Percentiles rank a stretch among this genome's conserved stretches.
phyloP scores from a whole-genome alignment of 2,797 vertebrate genomes.

The Lithobates pipiens region DNA sequence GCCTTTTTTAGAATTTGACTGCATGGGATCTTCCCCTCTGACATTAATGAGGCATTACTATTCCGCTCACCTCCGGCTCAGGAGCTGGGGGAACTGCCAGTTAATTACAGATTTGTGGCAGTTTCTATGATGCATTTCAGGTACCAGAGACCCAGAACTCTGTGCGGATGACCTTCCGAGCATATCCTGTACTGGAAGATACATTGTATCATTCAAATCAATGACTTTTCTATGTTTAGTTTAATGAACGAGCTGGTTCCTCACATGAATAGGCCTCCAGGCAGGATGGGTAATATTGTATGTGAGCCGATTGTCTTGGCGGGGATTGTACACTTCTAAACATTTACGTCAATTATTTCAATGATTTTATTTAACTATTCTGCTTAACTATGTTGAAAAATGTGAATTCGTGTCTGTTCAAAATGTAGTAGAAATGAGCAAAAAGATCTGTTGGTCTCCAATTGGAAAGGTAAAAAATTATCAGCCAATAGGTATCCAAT shows the following conservation, averaged over 20 bases:
- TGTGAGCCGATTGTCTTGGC: not conserved
- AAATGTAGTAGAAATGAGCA: too few species aligned
- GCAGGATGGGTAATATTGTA: not conserved
- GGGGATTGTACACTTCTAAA: not conserved
- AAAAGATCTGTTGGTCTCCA: too few species aligned
- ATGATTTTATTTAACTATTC: too few species aligned
- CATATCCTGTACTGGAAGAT: slow-evolving; percentile 24
- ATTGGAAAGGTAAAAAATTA: too few species aligned
- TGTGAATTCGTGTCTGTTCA: too few species aligned
- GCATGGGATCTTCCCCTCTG: slow-evolving; percentile 52
- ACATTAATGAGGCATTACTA: slow-evolving; percentile 62
- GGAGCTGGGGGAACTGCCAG: slow-evolving; percentile 57
- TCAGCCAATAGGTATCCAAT: too few species aligned
- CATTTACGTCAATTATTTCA: too few species aligned
- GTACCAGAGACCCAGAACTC: slow-evolving; percentile 50
- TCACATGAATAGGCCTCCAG: slow-evolving; percentile 6
- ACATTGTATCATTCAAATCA: slow-evolving; percentile 44
- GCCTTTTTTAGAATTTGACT: slow-evolving; percentile 60
- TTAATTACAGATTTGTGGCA: slow-evolving; percentile 61
- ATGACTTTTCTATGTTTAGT: slow-evolving; percentile 2
- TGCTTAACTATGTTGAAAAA: too few species aligned
- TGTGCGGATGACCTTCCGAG: slow-evolving; percentile 47
- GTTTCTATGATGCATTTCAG: slow-evolving; percentile 61
- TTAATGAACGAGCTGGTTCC: slow-evolving; percentile 28
- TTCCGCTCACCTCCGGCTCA: slow-evolving; percentile 52